phyloP scores from a whole-genome alignment of 2,113 vertebrate species.

The Spheniscus mendiculus region DNA sequence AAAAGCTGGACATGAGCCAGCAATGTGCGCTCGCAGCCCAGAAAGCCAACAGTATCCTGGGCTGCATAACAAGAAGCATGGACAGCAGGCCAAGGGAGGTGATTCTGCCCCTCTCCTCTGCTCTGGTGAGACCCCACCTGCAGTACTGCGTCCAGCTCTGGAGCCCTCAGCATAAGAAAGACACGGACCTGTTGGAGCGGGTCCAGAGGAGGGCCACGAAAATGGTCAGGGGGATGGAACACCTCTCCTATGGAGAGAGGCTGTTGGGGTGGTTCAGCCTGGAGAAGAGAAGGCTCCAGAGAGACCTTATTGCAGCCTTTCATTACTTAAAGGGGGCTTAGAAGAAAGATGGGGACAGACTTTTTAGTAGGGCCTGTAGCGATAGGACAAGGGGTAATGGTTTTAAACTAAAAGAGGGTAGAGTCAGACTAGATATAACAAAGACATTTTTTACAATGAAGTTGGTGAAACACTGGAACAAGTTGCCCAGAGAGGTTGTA shows the following conservation, averaged over 20 bases:
- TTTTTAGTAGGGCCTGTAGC: background rate
- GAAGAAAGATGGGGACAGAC: background rate
- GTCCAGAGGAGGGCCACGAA: background rate
- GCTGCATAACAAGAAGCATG: rapidly evolving
- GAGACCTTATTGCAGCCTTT: background rate
- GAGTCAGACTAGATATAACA: background rate
- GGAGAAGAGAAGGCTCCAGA: background rate
- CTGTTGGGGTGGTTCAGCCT: background rate
- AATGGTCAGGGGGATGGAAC: background rate
- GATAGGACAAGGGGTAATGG: rapidly evolving
- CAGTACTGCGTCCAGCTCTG: background rate
- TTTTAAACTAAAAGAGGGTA: background rate
- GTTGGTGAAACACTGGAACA: background rate
- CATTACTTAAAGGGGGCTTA: background rate
- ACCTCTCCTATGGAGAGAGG: background rate
- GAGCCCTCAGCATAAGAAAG: rapidly evolving
- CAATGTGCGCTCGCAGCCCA: rapidly evolving
- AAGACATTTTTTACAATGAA: background rate
- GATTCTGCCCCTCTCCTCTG: background rate
- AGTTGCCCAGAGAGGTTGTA: background rate
- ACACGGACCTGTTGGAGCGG: rapidly evolving
- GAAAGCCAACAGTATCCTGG: rapidly evolving
- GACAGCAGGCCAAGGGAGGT: background rate
- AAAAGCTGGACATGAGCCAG: background rate
- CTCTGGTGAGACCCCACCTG: background rate